A percentile compares a stretch with the other conserved stretches of the same genome.
These are phyloP conservation scores for Podargus strigoides DNA, from an alignment of 2,797 vertebrate genomes.

Conservation along the genomic window DNA sequence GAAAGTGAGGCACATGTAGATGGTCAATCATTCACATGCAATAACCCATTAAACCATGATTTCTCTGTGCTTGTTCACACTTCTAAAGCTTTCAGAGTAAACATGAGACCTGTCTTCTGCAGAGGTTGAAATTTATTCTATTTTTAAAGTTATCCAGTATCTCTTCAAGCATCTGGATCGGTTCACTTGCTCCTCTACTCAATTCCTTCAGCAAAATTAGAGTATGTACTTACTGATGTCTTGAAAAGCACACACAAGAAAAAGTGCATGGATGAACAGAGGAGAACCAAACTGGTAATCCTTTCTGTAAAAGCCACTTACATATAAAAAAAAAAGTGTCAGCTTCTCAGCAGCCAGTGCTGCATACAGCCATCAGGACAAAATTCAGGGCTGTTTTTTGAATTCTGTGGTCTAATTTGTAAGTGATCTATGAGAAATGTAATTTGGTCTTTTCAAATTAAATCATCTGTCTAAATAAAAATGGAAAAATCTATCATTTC, in stretches of 20 bases:
- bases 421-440: background rate
- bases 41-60: background rate
- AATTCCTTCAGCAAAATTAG: background rate
- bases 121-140: background rate
- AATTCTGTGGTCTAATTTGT: conserved; percentile 10
- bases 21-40: background rate
- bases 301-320: background rate
- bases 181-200: background rate
- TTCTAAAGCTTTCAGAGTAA: background rate
- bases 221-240: background rate
- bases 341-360: background rate
- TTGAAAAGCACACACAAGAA: background rate
- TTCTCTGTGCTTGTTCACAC: background rate
- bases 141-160: background rate
- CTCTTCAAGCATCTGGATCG: background rate
- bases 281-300: background rate
- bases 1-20: background rate
- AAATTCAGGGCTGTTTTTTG: background rate
- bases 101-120: background rate
- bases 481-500: background rate
- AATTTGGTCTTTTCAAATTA: conserved; percentile 19
- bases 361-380: background rate
- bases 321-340: background rate
- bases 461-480: conserved; percentile 18
- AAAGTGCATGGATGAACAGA: background rate